Evolutionary conservation across 2,888 invertebrate species (phyloP), one percentile per base, ranked within the genome.

Genomic region (Brachyptera putata): DNA sequence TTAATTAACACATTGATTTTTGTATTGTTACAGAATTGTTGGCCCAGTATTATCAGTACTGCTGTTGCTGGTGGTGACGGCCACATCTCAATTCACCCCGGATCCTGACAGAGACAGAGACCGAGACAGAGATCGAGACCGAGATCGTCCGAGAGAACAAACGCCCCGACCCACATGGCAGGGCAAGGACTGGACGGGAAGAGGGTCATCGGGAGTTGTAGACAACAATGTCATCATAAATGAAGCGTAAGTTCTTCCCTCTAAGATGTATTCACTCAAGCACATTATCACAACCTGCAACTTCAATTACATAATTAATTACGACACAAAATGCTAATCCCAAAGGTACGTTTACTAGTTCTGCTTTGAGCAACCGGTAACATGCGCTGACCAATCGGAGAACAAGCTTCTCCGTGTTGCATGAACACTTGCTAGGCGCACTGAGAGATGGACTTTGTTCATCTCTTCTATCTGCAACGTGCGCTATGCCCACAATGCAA

Each of bases 221-320:
- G 65, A 77, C 66, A 78, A 78, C 25, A 80, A 76, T 69, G 73
- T 80, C 46, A 79, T 80, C 39, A 79, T 80, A 43, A 78, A 77
- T 72, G 80, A 80, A 70, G 80, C 80, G 80, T 80, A 72, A 80
- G 80, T 77, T 61, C 73, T 72, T 37, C 70, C 71, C 60, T 71
- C 73, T 62, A 66, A 66, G 62, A n/a, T n/a, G n/a, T n/a, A n/a
- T n/a, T n/a, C n/a, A n/a, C n/a, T n/a, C n/a, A n/a, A n/a, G n/a
- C n/a, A n/a, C n/a, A n/a, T n/a, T n/a, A n/a, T n/a, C n/a, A n/a
- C n/a, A n/a, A n/a, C n/a, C n/a, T n/a, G n/a, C n/a, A n/a, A n/a
- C n/a, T n/a, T n/a, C n/a, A n/a, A n/a, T n/a, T n/a, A n/a, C n/a
- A n/a, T n/a, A n/a, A n/a, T n/a, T n/a, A n/a, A n/a, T n/a, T n/a